Conservation (phyloP, 2,797 vertebrate genomes). For the Gallinago solitaria region DNA sequence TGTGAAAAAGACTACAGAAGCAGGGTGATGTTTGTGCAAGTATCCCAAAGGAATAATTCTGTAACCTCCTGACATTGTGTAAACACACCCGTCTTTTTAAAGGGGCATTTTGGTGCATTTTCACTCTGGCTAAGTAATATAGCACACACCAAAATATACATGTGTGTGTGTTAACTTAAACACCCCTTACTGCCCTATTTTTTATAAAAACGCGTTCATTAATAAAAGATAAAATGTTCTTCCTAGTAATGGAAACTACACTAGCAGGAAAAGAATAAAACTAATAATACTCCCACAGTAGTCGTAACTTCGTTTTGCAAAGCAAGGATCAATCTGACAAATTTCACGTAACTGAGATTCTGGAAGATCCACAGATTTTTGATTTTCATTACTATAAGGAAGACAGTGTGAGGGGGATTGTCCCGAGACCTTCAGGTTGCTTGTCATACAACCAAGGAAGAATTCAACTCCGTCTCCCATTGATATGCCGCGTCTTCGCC, state of each 20-base stretch:
- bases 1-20: background rate
- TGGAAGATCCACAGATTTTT: background rate
- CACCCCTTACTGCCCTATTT: background rate
- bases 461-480: background rate
- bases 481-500: rapidly evolving
- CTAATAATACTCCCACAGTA: rapidly evolving
- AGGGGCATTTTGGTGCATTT: background rate
- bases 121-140: background rate
- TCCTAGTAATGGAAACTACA: background rate
- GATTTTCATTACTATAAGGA: background rate
- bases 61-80: background rate
- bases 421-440: background rate
- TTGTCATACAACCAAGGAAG: background rate
- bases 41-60: background rate
- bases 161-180: background rate
- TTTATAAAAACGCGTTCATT: rapidly evolving
- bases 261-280: background rate
- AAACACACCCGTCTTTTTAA: background rate
- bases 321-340: background rate
- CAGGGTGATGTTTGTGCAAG: background rate
- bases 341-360: background rate
- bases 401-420: background rate
- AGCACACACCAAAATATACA: background rate
- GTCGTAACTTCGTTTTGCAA: background rate
- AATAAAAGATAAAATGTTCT: background rate